A percentile compares a stretch with the other conserved stretches of the same genome.
Conservation (phyloP, 1,140 invertebrate species). For the Platyscapa corneri region DNA sequence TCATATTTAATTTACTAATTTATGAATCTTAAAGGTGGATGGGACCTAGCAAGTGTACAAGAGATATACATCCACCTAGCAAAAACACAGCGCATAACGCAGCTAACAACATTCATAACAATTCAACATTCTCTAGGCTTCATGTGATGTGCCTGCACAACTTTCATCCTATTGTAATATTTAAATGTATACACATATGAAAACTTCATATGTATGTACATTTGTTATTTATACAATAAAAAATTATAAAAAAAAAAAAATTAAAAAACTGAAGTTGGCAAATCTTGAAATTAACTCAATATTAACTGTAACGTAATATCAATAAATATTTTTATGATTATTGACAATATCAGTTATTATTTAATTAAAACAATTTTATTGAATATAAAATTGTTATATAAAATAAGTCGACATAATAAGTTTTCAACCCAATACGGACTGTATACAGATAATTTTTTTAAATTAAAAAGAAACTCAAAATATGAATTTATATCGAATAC, state of each 20-base stretch:
- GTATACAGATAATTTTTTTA: conserved; percentile 24
- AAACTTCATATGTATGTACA: conserved; percentile 31
- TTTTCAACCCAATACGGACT: conserved; percentile 23
- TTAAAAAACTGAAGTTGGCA: conserved; percentile 40
- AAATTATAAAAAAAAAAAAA: conserved; percentile 1
- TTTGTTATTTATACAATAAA: conserved; percentile 19
- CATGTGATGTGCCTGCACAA: conserved; percentile 52
- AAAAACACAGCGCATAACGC: conserved; percentile 56
- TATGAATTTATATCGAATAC: conserved; percentile 27
- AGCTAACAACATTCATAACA: conserved; percentile 63
- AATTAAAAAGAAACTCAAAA: conserved; percentile 33
- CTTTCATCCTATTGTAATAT: conserved; percentile 45
- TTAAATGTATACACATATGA: conserved; percentile 40
- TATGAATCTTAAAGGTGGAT: conserved; percentile 44
- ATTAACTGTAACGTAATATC: conserved; percentile 41
- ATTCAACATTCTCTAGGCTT: conserved; percentile 57
- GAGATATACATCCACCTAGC: conserved; percentile 47
- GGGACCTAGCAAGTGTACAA: conserved; percentile 46
- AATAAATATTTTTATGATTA: conserved; percentile 46
- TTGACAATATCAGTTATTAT: conserved; percentile 49
- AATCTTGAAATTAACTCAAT: conserved; percentile 42
- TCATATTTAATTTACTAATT: conserved; percentile 33
- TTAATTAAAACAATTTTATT: conserved; percentile 45
- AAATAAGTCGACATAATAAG: conserved; percentile 38
- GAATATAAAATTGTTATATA: conserved; percentile 44